Evolutionary conservation across 2,888 invertebrate species (phyloP), one percentile per base, ranked within the genome.

Genomic region (Xestia ashworthii): DNA sequence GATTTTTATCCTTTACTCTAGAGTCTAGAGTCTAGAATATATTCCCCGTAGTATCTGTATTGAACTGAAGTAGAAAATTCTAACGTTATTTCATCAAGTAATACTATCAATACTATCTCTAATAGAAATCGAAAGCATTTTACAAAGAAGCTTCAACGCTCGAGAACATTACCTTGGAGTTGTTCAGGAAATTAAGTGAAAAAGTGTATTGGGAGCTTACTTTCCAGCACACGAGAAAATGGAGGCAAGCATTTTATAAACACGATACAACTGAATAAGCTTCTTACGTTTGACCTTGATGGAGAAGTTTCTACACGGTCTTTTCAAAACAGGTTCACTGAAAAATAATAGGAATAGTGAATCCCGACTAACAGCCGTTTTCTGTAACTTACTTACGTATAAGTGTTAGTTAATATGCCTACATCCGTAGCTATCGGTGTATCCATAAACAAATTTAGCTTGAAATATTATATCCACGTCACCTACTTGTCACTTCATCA

Each of bases 181-280:
- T 58, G 66, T 74, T 77, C 77, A 84, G 81, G 84, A 84, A 83
- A 83, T 77, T 77, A 84, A 74, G 66, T 74, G 71, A 70, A 81
- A 76, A 76, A 71, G 71, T 69, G 71, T 69, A 82, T 69, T 66
- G 74, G 55, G 46, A 76, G 67, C 64, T 71, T 64, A 64, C 41
- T 76, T 53, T 73, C 62, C 11, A 72, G 66, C 72, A 80, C 58
- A 71, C 14, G 53, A 80, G 72, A 83, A 68, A 76, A 70, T 82
- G 48, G 71, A 66, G 22, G 65, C 70, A 62, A 70, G 44, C 41
- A 25, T 74, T 73, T 74, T 71, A 53, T 65, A 65, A n/a, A 71
- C 32, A 76, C 46, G 38, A 38, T 65, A 64, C 44, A 14, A 38
- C 22, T 38, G 25, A 41, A 41, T 58, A 66, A 75, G 81, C 46